Conservation (phyloP, 1,140 invertebrate species). For the Galleria mellonella region DNA sequence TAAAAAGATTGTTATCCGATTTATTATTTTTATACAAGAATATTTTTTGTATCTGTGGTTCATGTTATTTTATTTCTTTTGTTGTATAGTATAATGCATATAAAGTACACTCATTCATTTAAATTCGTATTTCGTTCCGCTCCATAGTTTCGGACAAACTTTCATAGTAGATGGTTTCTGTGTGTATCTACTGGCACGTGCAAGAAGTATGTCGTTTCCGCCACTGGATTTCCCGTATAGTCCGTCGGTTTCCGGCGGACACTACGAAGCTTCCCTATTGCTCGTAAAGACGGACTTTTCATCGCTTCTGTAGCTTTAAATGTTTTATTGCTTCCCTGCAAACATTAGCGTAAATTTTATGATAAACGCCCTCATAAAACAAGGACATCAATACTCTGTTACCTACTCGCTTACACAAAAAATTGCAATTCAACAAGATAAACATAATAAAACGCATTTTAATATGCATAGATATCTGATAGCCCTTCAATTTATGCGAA, state of each 20-base stretch:
- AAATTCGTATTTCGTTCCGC: too few relatives aligned
- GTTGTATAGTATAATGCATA: too few relatives aligned
- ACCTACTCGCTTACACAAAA: slow-evolving; percentile 8
- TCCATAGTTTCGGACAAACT: too few relatives aligned
- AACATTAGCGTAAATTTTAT: slow-evolving; percentile 19
- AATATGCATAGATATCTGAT: slow-evolving; percentile 2
- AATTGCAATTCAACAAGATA: slow-evolving; percentile 1
- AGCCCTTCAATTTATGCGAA: slow-evolving; percentile 10
- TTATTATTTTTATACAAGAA: too few relatives aligned
- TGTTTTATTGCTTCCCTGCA: slow-evolving; percentile 20
- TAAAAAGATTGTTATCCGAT: too few relatives aligned
- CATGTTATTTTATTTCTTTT: too few relatives aligned
- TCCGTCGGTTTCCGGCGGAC: slow-evolving; percentile 3
- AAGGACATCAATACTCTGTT: slow-evolving; percentile 11
- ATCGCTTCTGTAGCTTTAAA: slow-evolving; percentile 4
- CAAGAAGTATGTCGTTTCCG: too few relatives aligned
- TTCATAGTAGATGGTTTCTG: too few relatives aligned
- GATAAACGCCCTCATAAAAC: slow-evolving; percentile 20
- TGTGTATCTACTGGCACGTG: too few relatives aligned
- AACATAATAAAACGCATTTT: slow-evolving; percentile 19
- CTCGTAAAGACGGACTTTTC: slow-evolving; percentile 14
- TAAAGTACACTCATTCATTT: too few relatives aligned
- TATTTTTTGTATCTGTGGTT: too few relatives aligned
- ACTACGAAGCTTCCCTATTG: not conserved
- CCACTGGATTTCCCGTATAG: slow-evolving; percentile 1